These are phyloP conservation scores for Tetranychus cinnabarinus DNA, from an alignment of 1,140 invertebrate species.

Conservation along the genomic window DNA sequence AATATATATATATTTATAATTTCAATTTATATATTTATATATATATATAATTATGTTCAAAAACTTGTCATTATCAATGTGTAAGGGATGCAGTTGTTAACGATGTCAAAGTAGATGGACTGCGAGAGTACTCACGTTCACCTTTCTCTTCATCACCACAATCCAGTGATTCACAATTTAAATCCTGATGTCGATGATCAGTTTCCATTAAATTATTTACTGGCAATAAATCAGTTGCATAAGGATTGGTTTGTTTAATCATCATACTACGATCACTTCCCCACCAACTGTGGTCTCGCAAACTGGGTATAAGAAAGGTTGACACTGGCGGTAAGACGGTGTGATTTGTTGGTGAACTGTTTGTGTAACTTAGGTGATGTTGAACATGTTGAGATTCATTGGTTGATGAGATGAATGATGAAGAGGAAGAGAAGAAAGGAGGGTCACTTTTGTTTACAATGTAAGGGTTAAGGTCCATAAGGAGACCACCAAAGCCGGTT, in stretches of 20 bases:
- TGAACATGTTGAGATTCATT: conserved; percentile 4
- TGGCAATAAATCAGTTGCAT: no score
- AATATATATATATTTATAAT: no score
- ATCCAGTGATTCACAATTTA: background rate
- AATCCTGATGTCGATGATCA: background rate
- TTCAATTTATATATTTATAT: no score
- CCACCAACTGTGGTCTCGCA: conserved; percentile 7
- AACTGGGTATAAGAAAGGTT: conserved; percentile 5
- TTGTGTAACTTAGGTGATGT: background rate
- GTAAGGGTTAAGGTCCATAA: background rate
- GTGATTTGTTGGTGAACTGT: background rate
- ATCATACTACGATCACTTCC: background rate
- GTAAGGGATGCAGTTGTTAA: background rate
- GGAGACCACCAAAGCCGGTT: background rate
- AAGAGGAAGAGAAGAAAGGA: background rate
- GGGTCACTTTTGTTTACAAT: conserved; percentile 2
- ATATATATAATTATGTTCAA: background rate
- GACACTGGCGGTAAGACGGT: conserved; percentile 9
- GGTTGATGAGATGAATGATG: background rate
- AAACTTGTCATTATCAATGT: background rate
- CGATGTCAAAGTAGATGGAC: background rate
- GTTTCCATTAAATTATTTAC: background rate
- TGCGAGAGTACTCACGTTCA: background rate
- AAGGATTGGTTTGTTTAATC: no score
- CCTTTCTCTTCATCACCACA: background rate